Evolutionary conservation across 1,140 invertebrate genomes (phyloP).

Genomic region (Drosophila sechellia): DNA sequence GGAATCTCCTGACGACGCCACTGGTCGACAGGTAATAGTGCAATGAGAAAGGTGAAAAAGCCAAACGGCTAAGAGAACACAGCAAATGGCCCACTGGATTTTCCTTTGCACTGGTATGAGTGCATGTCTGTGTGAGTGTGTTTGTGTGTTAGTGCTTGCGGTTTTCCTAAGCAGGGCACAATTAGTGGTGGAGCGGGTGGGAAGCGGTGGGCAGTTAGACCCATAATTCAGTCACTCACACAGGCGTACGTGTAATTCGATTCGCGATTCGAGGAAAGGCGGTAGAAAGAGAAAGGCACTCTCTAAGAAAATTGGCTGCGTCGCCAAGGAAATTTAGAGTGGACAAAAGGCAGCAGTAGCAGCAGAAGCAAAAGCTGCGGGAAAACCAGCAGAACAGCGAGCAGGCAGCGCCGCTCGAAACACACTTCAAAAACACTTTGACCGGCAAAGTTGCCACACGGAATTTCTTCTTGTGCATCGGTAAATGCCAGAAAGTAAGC

Average conservation of each 20-base stretch:
- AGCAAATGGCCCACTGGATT: constrained; percentile 43
- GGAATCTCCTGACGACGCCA: constrained; percentile 9
- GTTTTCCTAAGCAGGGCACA: constrained; percentile 68
- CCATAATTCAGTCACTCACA: constrained; percentile 77
- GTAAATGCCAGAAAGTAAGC: constrained; percentile 48
- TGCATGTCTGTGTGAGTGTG: not conserved
- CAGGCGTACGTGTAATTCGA: constrained; percentile 69
- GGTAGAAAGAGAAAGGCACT: constrained; percentile 48
- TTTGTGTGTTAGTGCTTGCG: constrained; percentile 21
- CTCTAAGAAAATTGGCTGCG: constrained; percentile 76
- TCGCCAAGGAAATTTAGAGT: constrained; percentile 72
- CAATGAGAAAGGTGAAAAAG: constrained; percentile 47
- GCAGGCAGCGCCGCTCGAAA: constrained; percentile 67
- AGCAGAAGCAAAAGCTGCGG: constrained; percentile 17
- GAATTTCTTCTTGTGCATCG: constrained; percentile 77
- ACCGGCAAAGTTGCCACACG: constrained; percentile 83
- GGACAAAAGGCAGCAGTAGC: constrained; percentile 54
- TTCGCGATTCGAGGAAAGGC: constrained; percentile 40
- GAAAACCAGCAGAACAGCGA: constrained; percentile 16
- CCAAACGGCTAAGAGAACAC: constrained; percentile 59
- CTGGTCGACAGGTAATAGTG: constrained; percentile 23
- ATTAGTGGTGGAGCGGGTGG: constrained; percentile 48
- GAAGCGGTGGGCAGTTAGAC: constrained; percentile 62
- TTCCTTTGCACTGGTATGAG: not conserved
- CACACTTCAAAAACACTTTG: constrained; percentile 83